A percentile compares a stretch with the other conserved stretches of the same genome.
Evolutionary conservation across 2,797 vertebrate species (phyloP).

Genomic region (Trichosurus vulpecula): DNA sequence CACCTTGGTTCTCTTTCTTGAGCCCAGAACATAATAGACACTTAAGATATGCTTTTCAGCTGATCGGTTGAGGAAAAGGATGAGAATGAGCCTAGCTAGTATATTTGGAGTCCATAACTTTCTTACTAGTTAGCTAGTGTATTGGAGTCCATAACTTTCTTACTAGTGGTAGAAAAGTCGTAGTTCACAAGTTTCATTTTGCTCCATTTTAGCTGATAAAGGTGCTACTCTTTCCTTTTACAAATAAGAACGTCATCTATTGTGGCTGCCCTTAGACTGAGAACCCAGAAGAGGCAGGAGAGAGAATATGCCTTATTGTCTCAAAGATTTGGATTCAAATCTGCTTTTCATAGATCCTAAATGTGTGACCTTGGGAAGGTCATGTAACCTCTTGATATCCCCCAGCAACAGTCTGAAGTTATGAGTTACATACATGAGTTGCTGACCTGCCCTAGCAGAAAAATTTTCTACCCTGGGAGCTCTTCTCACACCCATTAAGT

Average conservation of each 20-base stretch:
- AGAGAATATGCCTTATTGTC: not conserved
- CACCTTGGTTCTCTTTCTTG: not conserved
- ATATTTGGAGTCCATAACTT: not conserved
- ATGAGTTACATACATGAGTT: not conserved
- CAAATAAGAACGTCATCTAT: not conserved
- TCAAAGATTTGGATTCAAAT: not conserved
- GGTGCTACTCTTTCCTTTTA: not conserved
- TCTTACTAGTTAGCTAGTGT: not conserved
- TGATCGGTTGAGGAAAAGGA: not conserved
- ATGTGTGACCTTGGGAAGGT: not conserved
- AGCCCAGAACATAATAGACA: not conserved
- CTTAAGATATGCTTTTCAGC: not conserved
- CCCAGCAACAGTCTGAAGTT: not conserved
- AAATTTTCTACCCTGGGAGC: not conserved
- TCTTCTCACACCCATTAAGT: not conserved
- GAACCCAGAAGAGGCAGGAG: not conserved
- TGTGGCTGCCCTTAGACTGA: not conserved
- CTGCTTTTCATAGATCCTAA: not conserved
- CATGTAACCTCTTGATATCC: not conserved
- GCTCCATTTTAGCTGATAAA: not conserved
- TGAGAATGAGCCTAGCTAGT: not conserved
- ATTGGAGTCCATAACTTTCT: not conserved
- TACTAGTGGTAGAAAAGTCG: not conserved
- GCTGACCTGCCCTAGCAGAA: not conserved
- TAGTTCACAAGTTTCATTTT: not conserved